These are phyloP conservation scores for Naso thynnoides DNA, from an alignment of 2,797 vertebrate genomes.

Conservation along the genomic window DNA sequence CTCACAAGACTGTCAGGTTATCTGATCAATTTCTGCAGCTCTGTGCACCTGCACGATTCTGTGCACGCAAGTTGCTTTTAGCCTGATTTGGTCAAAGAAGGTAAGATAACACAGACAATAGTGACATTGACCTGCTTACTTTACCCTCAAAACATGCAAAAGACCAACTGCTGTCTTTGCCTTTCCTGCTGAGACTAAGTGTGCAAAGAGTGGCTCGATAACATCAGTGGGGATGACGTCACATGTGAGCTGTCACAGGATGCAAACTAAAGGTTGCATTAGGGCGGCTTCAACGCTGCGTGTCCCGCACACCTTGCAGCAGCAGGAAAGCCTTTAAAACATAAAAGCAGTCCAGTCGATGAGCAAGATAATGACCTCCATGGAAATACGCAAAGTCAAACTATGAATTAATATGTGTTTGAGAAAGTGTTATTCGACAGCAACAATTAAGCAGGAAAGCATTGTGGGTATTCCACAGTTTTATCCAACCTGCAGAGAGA, in stretches of 20 bases:
- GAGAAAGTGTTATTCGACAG: conserved; percentile 1
- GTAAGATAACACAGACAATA: conserved; percentile 4
- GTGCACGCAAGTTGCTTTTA: not conserved
- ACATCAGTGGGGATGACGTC: conserved; percentile 12
- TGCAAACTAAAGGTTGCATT: conserved; percentile 43
- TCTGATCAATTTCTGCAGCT: conserved; percentile 4
- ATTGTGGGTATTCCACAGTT: conserved; percentile 37
- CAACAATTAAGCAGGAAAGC: conserved; percentile 12
- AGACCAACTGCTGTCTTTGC: conserved; percentile 9
- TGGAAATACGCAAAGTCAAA: conserved; percentile 39
- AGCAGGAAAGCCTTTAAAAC: conserved; percentile 27
- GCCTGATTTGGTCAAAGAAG: not conserved
- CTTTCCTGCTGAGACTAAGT: conserved; percentile 16
- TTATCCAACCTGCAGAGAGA: conserved; percentile 10
- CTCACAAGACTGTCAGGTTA: conserved; percentile 1
- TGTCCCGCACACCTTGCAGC: conserved; percentile 39
- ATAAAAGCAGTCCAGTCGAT: conserved; percentile 23
- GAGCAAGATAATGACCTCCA: conserved; percentile 35
- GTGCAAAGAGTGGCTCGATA: not conserved
- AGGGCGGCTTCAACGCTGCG: conserved; percentile 31
- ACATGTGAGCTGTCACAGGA: conserved; percentile 14
- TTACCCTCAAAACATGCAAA: conserved; percentile 12
- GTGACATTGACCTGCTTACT: not conserved
- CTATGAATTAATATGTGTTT: not conserved
- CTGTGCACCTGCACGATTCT: conserved; percentile 9